Percentiles rank a stretch among this genome's conserved stretches.
These are phyloP conservation scores for Sinocyclocheilus anshuiensis DNA, from an alignment of 2,113 vertebrate genomes.

Conservation along the genomic window DNA sequence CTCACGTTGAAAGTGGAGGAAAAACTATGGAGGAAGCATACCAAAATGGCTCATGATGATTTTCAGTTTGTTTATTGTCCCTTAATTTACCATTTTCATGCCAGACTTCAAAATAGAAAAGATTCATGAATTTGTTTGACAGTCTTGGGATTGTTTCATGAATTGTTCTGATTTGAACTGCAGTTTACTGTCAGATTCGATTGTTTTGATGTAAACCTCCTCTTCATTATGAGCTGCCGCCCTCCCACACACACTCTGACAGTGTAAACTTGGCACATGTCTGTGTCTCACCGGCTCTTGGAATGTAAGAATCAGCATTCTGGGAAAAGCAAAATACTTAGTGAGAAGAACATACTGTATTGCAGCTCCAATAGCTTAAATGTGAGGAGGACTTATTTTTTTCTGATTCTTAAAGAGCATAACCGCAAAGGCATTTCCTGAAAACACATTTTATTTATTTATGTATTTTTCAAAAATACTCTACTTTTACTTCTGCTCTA, in stretches of 20 bases:
- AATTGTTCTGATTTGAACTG: slow-evolving; percentile 4
- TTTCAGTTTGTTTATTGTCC: background rate
- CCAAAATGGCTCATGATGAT: background rate
- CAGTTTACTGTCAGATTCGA: background rate
- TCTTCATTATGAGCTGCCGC: slow-evolving; percentile 9
- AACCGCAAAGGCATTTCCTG: background rate
- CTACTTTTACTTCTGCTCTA: background rate
- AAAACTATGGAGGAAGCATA: background rate
- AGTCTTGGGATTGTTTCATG: background rate
- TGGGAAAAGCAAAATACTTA: background rate
- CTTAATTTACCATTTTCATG: background rate
- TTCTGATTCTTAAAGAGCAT: background rate
- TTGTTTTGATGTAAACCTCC: background rate
- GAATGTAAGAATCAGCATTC: slow-evolving; percentile 19
- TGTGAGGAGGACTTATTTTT: background rate
- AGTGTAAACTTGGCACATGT: slow-evolving; percentile 28
- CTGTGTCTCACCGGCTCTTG: slow-evolving; percentile 27
- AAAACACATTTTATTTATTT: background rate
- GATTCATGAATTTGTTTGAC: background rate
- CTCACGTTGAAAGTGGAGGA: background rate
- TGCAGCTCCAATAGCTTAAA: background rate
- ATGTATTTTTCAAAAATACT: background rate
- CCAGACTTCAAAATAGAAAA: background rate
- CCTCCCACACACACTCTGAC: slow-evolving; percentile 19
- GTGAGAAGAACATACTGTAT: slow-evolving; percentile 1